Base-by-base conservation (phyloP, 2,797 vertebrate genomes). In the Octomys mimax region DNA sequence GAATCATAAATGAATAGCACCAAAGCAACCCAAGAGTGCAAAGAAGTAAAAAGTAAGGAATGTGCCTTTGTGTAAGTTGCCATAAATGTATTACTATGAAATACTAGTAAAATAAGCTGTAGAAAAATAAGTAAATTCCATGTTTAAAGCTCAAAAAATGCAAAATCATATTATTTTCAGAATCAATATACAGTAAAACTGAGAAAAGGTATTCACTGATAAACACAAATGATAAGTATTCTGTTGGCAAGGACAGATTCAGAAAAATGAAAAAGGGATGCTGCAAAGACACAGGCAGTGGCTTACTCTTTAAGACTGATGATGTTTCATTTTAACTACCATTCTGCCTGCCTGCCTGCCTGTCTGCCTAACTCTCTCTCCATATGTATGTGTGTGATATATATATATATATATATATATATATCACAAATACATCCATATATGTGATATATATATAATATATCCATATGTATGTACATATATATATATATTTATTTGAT, bases 81-180 rank as follows among this genome's bases (percentile, higher is more conserved):
- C 54, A 84, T 2, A 81, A 66, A 78, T 31, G 13, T 4, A 68
- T 82, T 75, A 54, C 39, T 71, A 8, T 77, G 31, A 52, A 84
- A 89, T 84, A 70, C 21, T 61, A 89, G 46, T 19, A 66, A 71
- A 71, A 22, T n/a, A 46, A 78, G 59, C 5, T 92, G 42, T 81
- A 92, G 75, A 87, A 66, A 10, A 82, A 92, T 19, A 80, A 54
- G 52, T 33, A 6, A 14, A 82, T 39, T 85, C 24, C 46, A 77
- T 49, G 39, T 64, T 68, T 28, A 22, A 80, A 70, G n/a, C 46
- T 93, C 61, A 88, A 68, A 92, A 80, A 46, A 64, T 31, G 31
- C 39, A 93, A 87, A 83, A 39, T 21, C 36, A 49, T 24, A 84
- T 84, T 80, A 79, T 93, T 91, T 91, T 71, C 36, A 91, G 31